Percentiles rank a stretch among this genome's conserved stretches.
Evolutionary conservation across 2,888 invertebrate genomes (phyloP).

Genomic region (Ornithoptera alexandrae): DNA sequence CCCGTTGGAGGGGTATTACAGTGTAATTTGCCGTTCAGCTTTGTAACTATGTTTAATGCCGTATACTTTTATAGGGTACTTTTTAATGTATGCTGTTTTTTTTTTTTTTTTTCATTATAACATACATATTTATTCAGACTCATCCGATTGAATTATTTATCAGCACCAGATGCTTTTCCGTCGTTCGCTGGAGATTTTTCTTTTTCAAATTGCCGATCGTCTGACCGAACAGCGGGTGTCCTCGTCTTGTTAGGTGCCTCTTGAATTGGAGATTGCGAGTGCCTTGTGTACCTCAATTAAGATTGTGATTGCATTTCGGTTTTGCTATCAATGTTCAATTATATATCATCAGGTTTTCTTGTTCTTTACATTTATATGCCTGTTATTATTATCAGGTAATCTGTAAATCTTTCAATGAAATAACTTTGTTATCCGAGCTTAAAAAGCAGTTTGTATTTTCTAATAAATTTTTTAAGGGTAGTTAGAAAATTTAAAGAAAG

Average conservation of each 20-base stretch:
- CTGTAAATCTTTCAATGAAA: not conserved
- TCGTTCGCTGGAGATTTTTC: conserved; percentile 50
- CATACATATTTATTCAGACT: conserved; percentile 4
- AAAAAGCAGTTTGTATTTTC: not conserved
- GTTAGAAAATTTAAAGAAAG: not conserved
- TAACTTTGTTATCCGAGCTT: not conserved
- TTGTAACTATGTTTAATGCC: too few relatives aligned
- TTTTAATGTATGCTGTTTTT: not conserved
- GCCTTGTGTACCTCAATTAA: conserved; percentile 19
- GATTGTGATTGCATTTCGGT: conserved; percentile 13
- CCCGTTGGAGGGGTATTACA: too few relatives aligned
- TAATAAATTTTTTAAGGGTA: not conserved
- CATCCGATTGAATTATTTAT: conserved; percentile 26
- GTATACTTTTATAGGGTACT: not conserved
- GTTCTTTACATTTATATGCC: conserved; percentile 3
- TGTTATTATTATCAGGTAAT: not conserved
- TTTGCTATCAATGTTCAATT: conserved; percentile 22
- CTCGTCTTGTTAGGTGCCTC: conserved; percentile 31
- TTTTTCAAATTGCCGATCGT: conserved; percentile 46
- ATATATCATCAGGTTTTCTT: conserved; percentile 19
- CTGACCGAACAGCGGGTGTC: conserved; percentile 32
- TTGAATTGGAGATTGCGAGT: conserved; percentile 20
- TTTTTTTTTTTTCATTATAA: not conserved
- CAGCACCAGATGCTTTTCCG: conserved; percentile 53
- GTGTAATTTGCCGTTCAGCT: too few relatives aligned